Conservation (phyloP, 2,797 vertebrate species). For the Lithobates pipiens region DNA sequence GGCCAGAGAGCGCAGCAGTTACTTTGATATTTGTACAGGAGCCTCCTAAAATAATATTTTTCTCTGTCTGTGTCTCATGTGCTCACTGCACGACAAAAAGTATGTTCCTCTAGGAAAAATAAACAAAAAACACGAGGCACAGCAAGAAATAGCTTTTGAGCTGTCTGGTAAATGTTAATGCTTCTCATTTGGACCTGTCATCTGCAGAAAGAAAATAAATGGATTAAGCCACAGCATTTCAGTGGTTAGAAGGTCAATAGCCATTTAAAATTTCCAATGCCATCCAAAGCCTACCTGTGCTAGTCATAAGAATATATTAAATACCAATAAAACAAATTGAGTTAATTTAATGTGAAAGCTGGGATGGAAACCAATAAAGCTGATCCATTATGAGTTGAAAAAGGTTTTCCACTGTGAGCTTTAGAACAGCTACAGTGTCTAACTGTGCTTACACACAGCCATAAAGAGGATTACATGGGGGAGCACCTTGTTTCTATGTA, state of each 20-base stretch:
- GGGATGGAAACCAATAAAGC: constrained; percentile 56
- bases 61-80: constrained; percentile 4
- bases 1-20: constrained; percentile 7
- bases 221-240: constrained; percentile 59
- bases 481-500: constrained; percentile 43
- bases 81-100: constrained; percentile 15
- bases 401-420: constrained; percentile 46
- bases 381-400: constrained; percentile 43
- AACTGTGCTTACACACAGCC: constrained; percentile 33
- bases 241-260: constrained; percentile 61
- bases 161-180: constrained; percentile 59
- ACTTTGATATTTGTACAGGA: neutral
- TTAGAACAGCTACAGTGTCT: constrained; percentile 17
- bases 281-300: constrained; percentile 57
- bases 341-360: constrained; percentile 59
- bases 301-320: constrained; percentile 61
- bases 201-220: constrained; percentile 55
- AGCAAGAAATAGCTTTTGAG: constrained; percentile 45
- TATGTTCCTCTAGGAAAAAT: constrained; percentile 20
- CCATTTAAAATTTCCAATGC: constrained; percentile 61
- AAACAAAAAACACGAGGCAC: constrained; percentile 29
- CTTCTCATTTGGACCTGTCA: constrained; percentile 54
- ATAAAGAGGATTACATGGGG: constrained; percentile 49
- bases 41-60: constrained; percentile 23
- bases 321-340: constrained; percentile 62